A percentile compares a stretch with the other conserved stretches of the same genome.
These are phyloP conservation scores for Platalea minor DNA, from an alignment of 2,797 vertebrate genomes.

Conservation along the genomic window DNA sequence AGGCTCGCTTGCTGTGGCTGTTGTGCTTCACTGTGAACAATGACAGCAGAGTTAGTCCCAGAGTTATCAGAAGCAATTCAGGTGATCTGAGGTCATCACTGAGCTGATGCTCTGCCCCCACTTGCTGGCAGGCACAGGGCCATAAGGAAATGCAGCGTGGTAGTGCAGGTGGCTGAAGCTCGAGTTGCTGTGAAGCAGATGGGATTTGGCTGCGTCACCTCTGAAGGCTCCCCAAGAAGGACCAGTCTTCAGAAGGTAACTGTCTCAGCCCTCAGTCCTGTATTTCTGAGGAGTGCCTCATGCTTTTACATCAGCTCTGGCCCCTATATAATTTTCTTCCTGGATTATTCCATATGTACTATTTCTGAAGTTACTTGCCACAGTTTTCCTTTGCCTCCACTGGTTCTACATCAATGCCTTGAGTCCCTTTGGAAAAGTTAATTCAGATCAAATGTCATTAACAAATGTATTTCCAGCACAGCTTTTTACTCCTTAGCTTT, in stretches of 20 bases:
- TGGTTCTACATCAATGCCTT: neutral
- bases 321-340: neutral
- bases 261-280: neutral
- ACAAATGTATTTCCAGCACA: neutral
- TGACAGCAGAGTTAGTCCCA: neutral
- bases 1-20: neutral
- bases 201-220: neutral
- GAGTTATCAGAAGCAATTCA: neutral
- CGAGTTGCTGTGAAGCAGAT: neutral
- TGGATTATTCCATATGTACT: neutral
- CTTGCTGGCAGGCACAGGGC: neutral
- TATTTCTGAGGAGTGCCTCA: neutral
- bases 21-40: neutral
- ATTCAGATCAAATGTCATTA: neutral
- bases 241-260: neutral
- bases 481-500: neutral
- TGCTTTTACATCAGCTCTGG: neutral
- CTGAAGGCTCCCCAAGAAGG: neutral
- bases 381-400: neutral
- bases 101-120: neutral
- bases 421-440: neutral
- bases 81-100: neutral
- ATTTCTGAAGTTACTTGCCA: neutral
- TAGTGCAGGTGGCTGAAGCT: neutral
- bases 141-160: neutral